Base-by-base conservation (phyloP, 2,888 invertebrate genomes). In the Netelia inedita region DNA sequence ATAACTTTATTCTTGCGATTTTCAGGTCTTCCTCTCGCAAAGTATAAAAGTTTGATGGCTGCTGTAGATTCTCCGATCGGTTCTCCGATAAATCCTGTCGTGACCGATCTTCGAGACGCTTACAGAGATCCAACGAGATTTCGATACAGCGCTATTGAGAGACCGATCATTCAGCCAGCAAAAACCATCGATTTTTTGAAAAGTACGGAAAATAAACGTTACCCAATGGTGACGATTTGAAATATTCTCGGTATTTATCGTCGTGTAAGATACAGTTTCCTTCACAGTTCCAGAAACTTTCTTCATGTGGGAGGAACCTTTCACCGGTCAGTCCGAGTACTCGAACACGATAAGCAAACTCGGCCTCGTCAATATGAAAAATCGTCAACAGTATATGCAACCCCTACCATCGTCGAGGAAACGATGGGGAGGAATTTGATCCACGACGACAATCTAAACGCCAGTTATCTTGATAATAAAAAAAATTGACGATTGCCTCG, bases 61-160 rank as follows among this genome's bases (percentile, higher is more conserved):
- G 96, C 96, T 0, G 93, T 95, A 0, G 95, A 96, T 88, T 95
- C 96, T 0, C 94, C 93, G 1, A 95, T 95, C 0, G 95, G 95
- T 0, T 94, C 95, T 23, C 96, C 96, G 0, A 95, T 96, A 89
- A 95, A 95, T 82, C 94, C 95, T 71, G 94, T 95, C 78, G 93
- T 94, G 0, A 94, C 95, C 0, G 95, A 95, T n/a, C 91, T 95
- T 43, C 94, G 95, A 10, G 92, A 94, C 1, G 96, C 95, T 53
- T 96, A 96, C 91, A 95, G 95, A 80, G 96, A 96, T 89, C 96
- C 96, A 0, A 95, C 95, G 0, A 94, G 94, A 88, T 96, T 96
- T 92, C 92, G 94, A 86, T 94, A 94, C 57, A 94, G 95, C 0
- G 95, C 95, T 0, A 94, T 94, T 0, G 94, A 94, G 6, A 94